phyloP scores from a whole-genome alignment of 2,113 vertebrate species.

The Bambusicola thoracicus region DNA sequence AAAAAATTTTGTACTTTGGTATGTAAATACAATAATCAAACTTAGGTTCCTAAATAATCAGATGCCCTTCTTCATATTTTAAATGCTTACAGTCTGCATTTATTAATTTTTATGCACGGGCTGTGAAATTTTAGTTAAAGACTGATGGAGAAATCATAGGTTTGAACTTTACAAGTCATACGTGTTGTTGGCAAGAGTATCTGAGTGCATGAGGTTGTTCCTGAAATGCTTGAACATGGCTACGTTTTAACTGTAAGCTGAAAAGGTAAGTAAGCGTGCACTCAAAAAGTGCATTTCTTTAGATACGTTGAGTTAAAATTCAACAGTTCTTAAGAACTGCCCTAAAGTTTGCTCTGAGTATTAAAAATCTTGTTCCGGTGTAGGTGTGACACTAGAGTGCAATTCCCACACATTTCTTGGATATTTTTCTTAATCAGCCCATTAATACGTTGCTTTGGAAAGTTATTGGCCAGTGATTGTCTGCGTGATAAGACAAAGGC shows the following conservation, averaged over 20 bases:
- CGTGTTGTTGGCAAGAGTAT: neutral
- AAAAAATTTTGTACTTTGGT: neutral
- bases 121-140: neutral
- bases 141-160: neutral
- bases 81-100: neutral
- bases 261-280: neutral
- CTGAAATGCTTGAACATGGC: neutral
- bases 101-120: neutral
- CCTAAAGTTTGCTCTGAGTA: neutral
- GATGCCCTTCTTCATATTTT: neutral
- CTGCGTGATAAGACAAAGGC: neutral
- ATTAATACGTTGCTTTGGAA: neutral
- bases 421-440: neutral
- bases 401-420: neutral
- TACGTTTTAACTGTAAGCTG: neutral
- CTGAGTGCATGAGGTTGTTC: neutral
- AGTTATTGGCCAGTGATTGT: neutral
- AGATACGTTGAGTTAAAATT: neutral
- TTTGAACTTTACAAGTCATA: fast-evolving
- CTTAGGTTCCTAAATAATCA: neutral
- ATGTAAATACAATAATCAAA: neutral
- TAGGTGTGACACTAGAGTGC: neutral
- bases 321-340: neutral
- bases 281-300: neutral
- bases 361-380: neutral